A percentile compares a stretch with the other conserved stretches of the same genome.
Conservation (phyloP, 2,797 vertebrate species). For the Macropodus opercularis region DNA sequence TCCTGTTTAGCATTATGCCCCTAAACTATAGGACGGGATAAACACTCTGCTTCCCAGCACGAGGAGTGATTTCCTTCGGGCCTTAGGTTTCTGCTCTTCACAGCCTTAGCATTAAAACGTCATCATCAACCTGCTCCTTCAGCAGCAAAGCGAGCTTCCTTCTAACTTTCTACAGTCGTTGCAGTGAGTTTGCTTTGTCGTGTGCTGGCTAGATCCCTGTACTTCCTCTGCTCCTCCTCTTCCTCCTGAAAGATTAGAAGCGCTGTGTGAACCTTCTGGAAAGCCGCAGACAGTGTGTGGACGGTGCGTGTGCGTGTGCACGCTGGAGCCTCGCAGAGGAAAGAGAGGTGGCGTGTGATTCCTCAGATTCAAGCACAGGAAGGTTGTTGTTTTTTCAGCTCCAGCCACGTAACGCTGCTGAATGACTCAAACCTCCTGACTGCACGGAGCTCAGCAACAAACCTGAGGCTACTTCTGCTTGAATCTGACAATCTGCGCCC, state of each 20-base stretch:
- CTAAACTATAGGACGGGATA: too few relatives aligned
- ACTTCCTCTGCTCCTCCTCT: slow-evolving; percentile 65
- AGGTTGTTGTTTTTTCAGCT: slow-evolving; percentile 36
- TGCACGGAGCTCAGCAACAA: not conserved
- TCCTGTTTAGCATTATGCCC: too few relatives aligned
- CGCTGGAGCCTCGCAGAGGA: slow-evolving; percentile 36
- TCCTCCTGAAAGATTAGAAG: slow-evolving; percentile 65
- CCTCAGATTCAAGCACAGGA: slow-evolving; percentile 40
- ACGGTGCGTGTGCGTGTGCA: slow-evolving; percentile 1
- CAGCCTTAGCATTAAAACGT: not conserved
- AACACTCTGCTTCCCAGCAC: not conserved
- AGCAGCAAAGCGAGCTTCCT: slow-evolving; percentile 17
- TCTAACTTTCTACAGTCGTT: slow-evolving; percentile 19
- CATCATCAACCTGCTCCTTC: not conserved
- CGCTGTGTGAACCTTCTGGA: slow-evolving; percentile 60
- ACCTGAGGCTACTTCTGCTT: not conserved
- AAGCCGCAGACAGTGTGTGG: slow-evolving; percentile 31
- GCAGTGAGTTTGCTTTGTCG: slow-evolving; percentile 17
- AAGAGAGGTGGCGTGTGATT: slow-evolving; percentile 51
- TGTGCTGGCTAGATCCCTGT: slow-evolving; percentile 52
- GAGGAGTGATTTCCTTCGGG: not conserved
- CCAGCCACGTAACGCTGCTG: slow-evolving; percentile 28
- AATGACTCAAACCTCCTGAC: slow-evolving; percentile 22
- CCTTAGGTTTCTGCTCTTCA: too few relatives aligned
- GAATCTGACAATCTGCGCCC: not conserved